Evolutionary conservation across 2,113 vertebrate species (phyloP).

Genomic region (Marcusenius ussheri): DNA sequence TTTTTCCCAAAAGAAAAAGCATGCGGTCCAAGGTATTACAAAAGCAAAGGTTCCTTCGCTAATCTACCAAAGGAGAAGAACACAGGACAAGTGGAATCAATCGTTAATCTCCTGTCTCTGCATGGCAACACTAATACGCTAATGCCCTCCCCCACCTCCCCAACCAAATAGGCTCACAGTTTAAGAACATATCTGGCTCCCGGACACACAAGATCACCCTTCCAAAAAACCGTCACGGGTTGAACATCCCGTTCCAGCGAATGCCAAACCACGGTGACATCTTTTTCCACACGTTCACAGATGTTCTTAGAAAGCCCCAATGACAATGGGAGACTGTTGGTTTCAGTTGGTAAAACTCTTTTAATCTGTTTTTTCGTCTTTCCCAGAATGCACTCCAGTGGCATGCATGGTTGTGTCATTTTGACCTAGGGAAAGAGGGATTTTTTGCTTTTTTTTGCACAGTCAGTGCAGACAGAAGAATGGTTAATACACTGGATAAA

Average conservation of each 20-base stretch:
- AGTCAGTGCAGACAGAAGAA: not conserved
- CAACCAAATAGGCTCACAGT: constrained; percentile 7
- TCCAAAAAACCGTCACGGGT: not conserved
- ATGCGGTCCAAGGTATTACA: constrained; percentile 21
- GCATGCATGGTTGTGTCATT: not conserved
- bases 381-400: constrained; percentile 1
- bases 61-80: constrained; percentile 31
- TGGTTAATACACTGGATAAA: not conserved
- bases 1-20: constrained; percentile 13
- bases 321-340: not conserved
- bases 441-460: not conserved
- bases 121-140: constrained; percentile 14
- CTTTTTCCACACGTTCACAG: not conserved
- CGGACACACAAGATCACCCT: not conserved
- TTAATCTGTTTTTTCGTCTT: constrained; percentile 5
- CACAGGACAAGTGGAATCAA: constrained; percentile 28
- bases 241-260: not conserved
- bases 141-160: not conserved
- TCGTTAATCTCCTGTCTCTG: constrained; percentile 30
- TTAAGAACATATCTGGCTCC: not conserved
- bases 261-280: not conserved
- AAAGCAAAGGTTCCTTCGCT: constrained; percentile 28
- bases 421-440: not conserved
- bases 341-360: constrained; percentile 4
- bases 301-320: not conserved